Base-by-base conservation (phyloP, 2,888 invertebrate species). In the Dastarcus helophoroides region DNA sequence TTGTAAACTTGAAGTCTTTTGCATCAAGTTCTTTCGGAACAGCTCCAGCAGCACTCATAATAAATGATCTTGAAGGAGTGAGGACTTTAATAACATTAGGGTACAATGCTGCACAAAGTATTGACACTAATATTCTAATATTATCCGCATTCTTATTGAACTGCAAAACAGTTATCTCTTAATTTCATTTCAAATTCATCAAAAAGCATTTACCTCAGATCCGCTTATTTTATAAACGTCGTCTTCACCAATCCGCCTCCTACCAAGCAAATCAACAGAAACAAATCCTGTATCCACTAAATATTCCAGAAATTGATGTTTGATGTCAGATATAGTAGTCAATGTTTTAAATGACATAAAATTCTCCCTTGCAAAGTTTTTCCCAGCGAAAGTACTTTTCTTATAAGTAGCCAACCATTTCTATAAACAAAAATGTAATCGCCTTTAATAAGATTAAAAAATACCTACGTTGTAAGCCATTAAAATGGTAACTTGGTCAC, bases 51-150 rank as follows among this genome's bases (percentile, higher is more conserved):
- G 73, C 72, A 51, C 79, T 79, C 53, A 75, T 71, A 48, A 77
- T 71, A 55, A 75, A 85, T 0, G 77, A 76, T 50, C 82, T 81
- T 44, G 80, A 80, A 1, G 85, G 85, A 0, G 81, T 82, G 27
- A 83, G 62, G 4, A 83, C 79, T 64, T 85, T 81, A 0, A 88
- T 83, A 16, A 97, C 73, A 53, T 91, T 90, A 0, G 95, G 95
- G 61, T 94, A 95, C 11, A 90, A 65, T 1, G 94, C 91, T 2
- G 90, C 91, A 54, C 88, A 86, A 23, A 97, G 65, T 14, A 93
- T 77, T 1, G 91, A 90, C 29, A 80, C 71, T 11, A 86, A 54
- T n/a, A 86, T 57, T 33, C 73, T 71, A 36, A 75, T 71, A 46
- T 84, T 85, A 3, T 78, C 78, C 3, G 79, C 79, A 44, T 86